phyloP scores from a whole-genome alignment of 2,113 vertebrate genomes.

The Pituophis catenifer region DNA sequence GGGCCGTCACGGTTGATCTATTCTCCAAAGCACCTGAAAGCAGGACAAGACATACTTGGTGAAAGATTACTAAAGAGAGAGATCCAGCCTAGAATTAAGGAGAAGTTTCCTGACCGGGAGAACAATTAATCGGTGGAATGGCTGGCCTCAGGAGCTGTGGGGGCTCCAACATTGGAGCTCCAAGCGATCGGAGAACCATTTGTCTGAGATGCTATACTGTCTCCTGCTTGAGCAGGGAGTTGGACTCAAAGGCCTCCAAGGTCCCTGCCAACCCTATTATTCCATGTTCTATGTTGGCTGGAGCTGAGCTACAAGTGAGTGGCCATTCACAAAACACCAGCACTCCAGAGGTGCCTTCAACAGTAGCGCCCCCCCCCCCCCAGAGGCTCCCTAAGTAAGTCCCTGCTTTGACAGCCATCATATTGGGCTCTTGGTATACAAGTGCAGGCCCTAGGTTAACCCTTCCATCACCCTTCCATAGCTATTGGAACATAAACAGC shows the following conservation, averaged over 20 bases:
- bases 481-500: neutral
- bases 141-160: neutral
- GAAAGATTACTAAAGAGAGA: neutral
- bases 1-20: neutral
- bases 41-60: neutral
- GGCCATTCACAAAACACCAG: neutral
- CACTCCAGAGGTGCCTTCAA: neutral
- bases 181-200: neutral
- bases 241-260: neutral
- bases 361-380: neutral
- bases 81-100: neutral
- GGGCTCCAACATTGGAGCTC: neutral
- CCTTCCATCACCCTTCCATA: neutral
- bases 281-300: neutral
- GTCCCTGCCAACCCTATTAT: neutral
- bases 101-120: neutral
- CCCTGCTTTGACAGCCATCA: neutral
- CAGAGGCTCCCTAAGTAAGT: neutral
- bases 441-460: neutral
- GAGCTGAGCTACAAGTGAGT: neutral
- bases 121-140: neutral
- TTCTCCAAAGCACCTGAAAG: neutral
- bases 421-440: neutral
- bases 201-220: neutral
- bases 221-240: neutral